Base-by-base conservation (phyloP, 2,888 invertebrate genomes). In the Plebejus anna region DNA sequence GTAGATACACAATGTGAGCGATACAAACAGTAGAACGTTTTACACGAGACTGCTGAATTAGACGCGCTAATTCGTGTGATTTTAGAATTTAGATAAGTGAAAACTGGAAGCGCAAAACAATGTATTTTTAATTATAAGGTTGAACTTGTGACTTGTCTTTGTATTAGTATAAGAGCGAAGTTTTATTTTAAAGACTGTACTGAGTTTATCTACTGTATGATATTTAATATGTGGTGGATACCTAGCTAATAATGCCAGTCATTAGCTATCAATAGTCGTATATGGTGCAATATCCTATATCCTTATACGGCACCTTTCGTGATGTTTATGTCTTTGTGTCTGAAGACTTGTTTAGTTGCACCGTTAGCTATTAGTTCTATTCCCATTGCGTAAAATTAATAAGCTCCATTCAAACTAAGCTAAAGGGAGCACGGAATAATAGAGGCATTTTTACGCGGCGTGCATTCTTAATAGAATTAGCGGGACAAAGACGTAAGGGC, bases 401-500 rank as follows among this genome's bases (percentile, higher is more conserved):
- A 32, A 66, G 6, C 32, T 13, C 66, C 28, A 59, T 66, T 28
- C 22, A 28, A 32, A 11, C 5, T 36, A 16, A 66, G 32, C 5
- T 5, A 66, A 16, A 66, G 28, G 5, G 32, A 66, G 4, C 32
- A 1, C n/a, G 32, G 32, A 13, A 66, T 66, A 66, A 66, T 66
- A 66, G 66, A 66, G 66, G 32, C 66, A 66, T 32, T 66, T 66
- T 66, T 66, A 66, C 61, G 22, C 71, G 42, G n/a, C 16, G 38
- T 71, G 38, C 71, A 42, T 71, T 71, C 71, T 42, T 22, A 71
- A 22, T 22, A 71, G 16, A 70, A 38, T 71, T 55, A 76, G 70
- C 76, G 38, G 55, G 16, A 72, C 38, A 72, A 61, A 76, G 59
- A 38, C 47, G 71, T 22, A 28, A 71, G 57, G 36, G 70, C 78